These are phyloP conservation scores for Dysdera silvatica DNA, from an alignment of 1,140 invertebrate species.

Conservation along the genomic window DNA sequence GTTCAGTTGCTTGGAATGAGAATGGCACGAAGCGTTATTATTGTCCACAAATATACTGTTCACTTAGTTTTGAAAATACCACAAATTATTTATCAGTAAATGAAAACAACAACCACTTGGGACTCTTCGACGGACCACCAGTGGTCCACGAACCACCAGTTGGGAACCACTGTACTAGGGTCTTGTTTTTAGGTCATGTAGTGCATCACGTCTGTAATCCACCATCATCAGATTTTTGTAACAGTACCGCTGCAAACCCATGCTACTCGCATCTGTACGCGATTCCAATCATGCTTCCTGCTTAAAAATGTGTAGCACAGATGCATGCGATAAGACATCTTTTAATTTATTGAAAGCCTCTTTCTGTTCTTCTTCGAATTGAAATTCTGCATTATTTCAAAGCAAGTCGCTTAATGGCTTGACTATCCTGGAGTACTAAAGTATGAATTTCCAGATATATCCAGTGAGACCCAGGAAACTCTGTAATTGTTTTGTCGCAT, in stretches of 20 bases:
- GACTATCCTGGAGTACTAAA: slow-evolving; percentile 35
- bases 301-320: slow-evolving; percentile 36
- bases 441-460: slow-evolving; percentile 40
- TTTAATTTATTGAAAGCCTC: slow-evolving; percentile 42
- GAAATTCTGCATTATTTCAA: slow-evolving; percentile 42
- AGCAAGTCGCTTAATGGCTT: slow-evolving; percentile 40
- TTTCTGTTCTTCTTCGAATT: slow-evolving; percentile 38
- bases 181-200: neutral
- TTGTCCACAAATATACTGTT: too few species aligned
- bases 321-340: slow-evolving; percentile 27
- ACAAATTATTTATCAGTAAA: too few species aligned
- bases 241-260: too few species aligned
- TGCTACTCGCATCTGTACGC: slow-evolving; percentile 39
- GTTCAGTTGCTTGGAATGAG: too few species aligned
- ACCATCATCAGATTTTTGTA: slow-evolving; percentile 40
- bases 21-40: too few species aligned
- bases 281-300: slow-evolving; percentile 15
- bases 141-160: too few species aligned
- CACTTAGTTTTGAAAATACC: too few species aligned
- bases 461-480: slow-evolving; percentile 38
- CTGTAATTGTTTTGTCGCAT: slow-evolving; percentile 34
- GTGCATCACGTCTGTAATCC: neutral
- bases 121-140: too few species aligned
- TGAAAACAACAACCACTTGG: too few species aligned
- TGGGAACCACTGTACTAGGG: too few species aligned